Base-by-base conservation (phyloP, 2,113 vertebrate species). In the Galbula dea region DNA sequence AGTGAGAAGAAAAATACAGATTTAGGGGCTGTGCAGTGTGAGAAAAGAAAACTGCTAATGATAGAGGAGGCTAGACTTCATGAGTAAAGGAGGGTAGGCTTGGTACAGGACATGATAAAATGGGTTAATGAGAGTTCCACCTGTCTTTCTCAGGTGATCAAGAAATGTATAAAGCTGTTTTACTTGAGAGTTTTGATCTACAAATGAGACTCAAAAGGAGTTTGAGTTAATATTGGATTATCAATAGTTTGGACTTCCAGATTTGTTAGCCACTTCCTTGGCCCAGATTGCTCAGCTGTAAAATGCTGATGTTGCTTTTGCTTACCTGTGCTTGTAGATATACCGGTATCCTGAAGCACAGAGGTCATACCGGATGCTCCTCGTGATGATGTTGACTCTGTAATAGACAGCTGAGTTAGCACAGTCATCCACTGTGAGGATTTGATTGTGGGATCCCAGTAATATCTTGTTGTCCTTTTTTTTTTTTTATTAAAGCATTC, bases 401-500 rank as follows among this genome's bases (percentile, higher is more conserved):
- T 41, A 90, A 80, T 7, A 7, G 43, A 52, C 52, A 89, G 34
- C 7, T 46, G 77, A 72, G 65, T 81, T n/a, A 59, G 21, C 19
- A 34, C 4, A 19, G 15, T 20, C 3, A 1, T 16, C 83, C 71
- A 5, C 55, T 80, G 32, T 66, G 51, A 43, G 30, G 51, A 36
- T 15, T 6, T 63, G 16, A 22, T 39, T 83, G 7, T 12, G 10
- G 21, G 15, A 45, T 57, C 62, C 36, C 30, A 45, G 32, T 32
- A 62, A 63, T 15, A 30, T 6, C 9, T 26, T 32, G 2, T 26
- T 32, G 2, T 7, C 6, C 6, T 4, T 7, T 3, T 1, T 7
- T 13, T 26, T 18, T 39, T 29, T 13, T 26, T 18, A 36, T 29
- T 17, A 27, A 75, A 39, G 10, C 26, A 14, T 32, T 83, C 43